Evolutionary conservation across 2,888 invertebrate species (phyloP), one percentile per base, ranked within the genome.

Genomic region (Pimpla rufipes): DNA sequence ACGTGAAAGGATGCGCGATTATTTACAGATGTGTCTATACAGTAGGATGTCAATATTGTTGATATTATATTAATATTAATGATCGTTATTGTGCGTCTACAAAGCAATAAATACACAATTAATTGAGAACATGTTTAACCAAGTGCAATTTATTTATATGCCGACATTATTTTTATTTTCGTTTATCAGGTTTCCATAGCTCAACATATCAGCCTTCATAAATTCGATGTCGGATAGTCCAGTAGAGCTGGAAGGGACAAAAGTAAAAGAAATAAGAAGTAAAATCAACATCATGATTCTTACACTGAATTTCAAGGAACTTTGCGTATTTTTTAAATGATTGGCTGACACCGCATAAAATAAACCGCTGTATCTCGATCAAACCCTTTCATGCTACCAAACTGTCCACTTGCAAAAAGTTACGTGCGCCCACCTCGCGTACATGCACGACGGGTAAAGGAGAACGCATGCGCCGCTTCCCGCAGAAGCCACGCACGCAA

Each of bases 401-500:
- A 37, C 8, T 40, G 62, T 18, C 13, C 18, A 50, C 52, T 79
- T 64, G 40, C 10, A 73, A 55, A 45, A 76, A 21, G 21, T 21
- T 47, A 73, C 59, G 18, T 55, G 45, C 35, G 66, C 67, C n/a
- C 29, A 42, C 23, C 37, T 23, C 55, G 35, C 57, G 52, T 50
- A 21, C 57, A 47, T 66, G 45, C 37, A 62, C 13, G 16, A 5
- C 18, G 40, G 3, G 37, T 45, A 23, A 40, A 29, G 23, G 42
- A 23, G 67, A 70, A 84, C 86, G 86, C 86, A 87, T 87, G 86
- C 86, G 86, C 82, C 68, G n/a, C 16, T 82, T 76, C 29, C 8
- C 73, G 71, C 81, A 83, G 85, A 74, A 85, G 87, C 87, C 85
- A 88, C 88, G 88, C 88, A 89, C 74, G 87, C 87, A 87, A 66